Percentiles rank a stretch among this genome's conserved stretches.
phyloP scores from a whole-genome alignment of 2,888 invertebrate species.

The Petrolisthes manimaculis region DNA sequence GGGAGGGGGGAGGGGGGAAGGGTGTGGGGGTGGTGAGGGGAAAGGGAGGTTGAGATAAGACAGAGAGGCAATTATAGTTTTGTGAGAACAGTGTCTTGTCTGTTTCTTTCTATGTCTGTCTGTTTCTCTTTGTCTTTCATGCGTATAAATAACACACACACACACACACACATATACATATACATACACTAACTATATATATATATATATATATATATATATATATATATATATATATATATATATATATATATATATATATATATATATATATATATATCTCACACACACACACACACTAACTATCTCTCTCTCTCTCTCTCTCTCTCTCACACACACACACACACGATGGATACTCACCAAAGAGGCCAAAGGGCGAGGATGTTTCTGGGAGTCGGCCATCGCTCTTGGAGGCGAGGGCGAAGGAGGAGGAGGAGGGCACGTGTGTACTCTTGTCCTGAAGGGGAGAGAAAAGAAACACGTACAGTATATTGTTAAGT shows the following conservation, averaged over 20 bases:
- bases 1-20: background rate
- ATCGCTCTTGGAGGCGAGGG: conserved; percentile 63
- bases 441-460: conserved; percentile 66
- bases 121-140: background rate
- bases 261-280: too few relatives aligned
- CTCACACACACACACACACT: background rate
- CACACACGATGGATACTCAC: conserved; percentile 40
- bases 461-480: conserved; percentile 1
- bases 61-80: background rate
- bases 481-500: too few relatives aligned
- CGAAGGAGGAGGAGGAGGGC: conserved; percentile 65
- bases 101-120: conserved; percentile 13
- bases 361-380: conserved; percentile 65
- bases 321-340: background rate
- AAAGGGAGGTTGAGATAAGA: background rate
- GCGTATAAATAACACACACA: background rate
- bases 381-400: conserved; percentile 58
- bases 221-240: background rate
- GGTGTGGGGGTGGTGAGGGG: too few relatives aligned
- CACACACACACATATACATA: conserved; percentile 5
- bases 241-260: background rate
- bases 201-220: conserved; percentile 2
- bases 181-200: too few relatives aligned
- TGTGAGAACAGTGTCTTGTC: too few relatives aligned
- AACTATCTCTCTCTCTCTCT: conserved; percentile 23